phyloP scores from a whole-genome alignment of 1,140 invertebrate species.

The Drosophila subpulchrella region DNA sequence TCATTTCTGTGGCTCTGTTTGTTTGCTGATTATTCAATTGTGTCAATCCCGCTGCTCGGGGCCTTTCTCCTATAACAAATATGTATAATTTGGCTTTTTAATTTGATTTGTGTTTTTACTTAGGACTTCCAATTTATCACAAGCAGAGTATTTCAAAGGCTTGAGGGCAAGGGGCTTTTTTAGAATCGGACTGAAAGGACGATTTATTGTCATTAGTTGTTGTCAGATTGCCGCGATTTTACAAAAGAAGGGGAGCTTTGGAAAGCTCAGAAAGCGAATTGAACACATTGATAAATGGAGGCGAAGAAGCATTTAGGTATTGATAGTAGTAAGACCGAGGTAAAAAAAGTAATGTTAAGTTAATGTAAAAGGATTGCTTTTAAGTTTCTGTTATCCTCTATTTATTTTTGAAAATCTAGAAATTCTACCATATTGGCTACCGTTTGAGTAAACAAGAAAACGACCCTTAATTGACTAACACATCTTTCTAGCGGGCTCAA shows the following conservation, averaged over 20 bases:
- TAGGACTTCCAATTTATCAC: constrained; percentile 34
- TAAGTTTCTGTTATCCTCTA: neutral
- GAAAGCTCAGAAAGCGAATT: constrained; percentile 1
- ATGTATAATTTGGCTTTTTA: constrained; percentile 49
- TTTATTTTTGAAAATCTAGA: neutral
- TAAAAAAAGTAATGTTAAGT: neutral
- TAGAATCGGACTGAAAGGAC: constrained; percentile 17
- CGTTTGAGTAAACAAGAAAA: neutral
- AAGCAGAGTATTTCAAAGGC: constrained; percentile 6
- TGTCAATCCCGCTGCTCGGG: constrained; percentile 18
- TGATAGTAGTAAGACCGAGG: neutral
- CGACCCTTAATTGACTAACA: too few species aligned
- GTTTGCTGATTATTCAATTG: constrained; percentile 61
- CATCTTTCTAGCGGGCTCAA: neutral
- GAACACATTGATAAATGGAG: constrained; percentile 6
- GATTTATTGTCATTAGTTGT: constrained; percentile 36
- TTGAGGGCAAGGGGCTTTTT: constrained; percentile 5
- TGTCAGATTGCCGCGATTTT: constrained; percentile 11
- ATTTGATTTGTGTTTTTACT: constrained; percentile 43
- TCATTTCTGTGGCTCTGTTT: constrained; percentile 53
- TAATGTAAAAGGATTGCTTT: neutral
- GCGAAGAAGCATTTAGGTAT: neutral
- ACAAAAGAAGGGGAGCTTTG: neutral
- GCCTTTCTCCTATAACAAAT: constrained; percentile 36
- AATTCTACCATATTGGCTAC: neutral